Evolutionary conservation across 2,797 vertebrate genomes (phyloP).

Genomic region (Choloepus didactylus): DNA sequence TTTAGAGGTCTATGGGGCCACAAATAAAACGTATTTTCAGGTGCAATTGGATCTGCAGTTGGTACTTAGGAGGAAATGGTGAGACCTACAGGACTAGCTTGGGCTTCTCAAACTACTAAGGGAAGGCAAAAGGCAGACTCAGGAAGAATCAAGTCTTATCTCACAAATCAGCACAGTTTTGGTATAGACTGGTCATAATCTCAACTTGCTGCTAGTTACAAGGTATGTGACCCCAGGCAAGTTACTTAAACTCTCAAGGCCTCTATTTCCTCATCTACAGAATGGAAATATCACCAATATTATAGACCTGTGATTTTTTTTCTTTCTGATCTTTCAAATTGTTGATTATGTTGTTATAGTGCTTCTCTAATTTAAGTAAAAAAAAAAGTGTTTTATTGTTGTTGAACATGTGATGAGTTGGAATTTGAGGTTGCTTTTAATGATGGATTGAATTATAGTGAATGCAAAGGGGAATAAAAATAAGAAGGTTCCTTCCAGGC

Average conservation of each 20-base stretch:
- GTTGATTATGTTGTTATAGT: neutral
- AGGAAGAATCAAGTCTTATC: neutral
- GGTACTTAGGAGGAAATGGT: neutral
- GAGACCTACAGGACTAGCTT: neutral
- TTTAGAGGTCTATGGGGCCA: neutral
- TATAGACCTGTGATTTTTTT: neutral
- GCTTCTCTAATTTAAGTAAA: neutral
- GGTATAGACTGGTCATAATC: neutral
- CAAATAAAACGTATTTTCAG: neutral
- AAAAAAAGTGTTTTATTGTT: neutral
- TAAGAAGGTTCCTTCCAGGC: neutral
- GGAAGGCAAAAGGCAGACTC: neutral
- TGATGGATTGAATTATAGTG: neutral
- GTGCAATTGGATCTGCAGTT: neutral
- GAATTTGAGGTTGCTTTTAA: neutral
- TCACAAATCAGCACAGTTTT: neutral
- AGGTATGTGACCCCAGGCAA: neutral
- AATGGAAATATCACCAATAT: conserved; percentile 10
- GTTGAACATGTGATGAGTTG: neutral
- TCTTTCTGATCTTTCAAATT: neutral
- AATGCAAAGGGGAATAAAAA: neutral
- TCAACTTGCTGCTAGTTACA: neutral
- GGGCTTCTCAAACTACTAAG: neutral
- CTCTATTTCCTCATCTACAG: neutral
- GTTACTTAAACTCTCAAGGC: neutral